phyloP scores from a whole-genome alignment of 2,888 invertebrate genomes.

The Dyspetes luteomarginatus region DNA sequence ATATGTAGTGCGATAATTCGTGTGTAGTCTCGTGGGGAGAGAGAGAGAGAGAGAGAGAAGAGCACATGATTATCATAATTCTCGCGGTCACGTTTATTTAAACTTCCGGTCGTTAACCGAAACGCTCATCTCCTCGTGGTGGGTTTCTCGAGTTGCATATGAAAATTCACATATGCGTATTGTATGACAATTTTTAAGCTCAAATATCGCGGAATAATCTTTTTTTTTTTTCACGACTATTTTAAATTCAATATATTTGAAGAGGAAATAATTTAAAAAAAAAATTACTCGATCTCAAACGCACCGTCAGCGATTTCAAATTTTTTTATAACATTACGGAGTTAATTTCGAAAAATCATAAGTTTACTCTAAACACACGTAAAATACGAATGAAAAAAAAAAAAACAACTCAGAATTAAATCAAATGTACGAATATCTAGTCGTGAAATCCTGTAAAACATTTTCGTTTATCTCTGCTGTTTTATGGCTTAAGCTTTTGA shows the following conservation, averaged over 20 bases:
- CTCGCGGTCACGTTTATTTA: conserved; percentile 54
- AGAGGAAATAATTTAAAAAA: not conserved
- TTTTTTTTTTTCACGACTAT: conserved; percentile 16
- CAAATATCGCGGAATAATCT: conserved; percentile 1
- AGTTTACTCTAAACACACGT: too few relatives aligned
- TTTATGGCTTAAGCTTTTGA: too few relatives aligned
- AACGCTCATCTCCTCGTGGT: conserved; percentile 15
- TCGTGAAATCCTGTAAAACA: too few relatives aligned
- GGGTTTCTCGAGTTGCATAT: conserved; percentile 22
- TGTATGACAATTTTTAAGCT: conserved; percentile 3
- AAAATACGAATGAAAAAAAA: too few relatives aligned
- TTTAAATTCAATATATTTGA: not conserved
- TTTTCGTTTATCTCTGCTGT: too few relatives aligned
- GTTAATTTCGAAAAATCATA: too few relatives aligned
- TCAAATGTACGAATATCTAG: too few relatives aligned
- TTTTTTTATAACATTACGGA: not conserved
- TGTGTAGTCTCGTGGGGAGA: conserved; percentile 1
- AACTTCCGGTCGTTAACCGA: conserved; percentile 57
- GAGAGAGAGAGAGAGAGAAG: too few relatives aligned
- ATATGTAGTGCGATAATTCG: conserved; percentile 52
- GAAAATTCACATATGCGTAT: conserved; percentile 22
- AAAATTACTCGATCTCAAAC: not conserved
- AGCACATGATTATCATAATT: conserved; percentile 54
- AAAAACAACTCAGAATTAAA: too few relatives aligned
- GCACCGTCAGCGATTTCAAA: too few relatives aligned